phyloP scores from a whole-genome alignment of 2,113 vertebrate species.

The Marmota flaviventris region DNA sequence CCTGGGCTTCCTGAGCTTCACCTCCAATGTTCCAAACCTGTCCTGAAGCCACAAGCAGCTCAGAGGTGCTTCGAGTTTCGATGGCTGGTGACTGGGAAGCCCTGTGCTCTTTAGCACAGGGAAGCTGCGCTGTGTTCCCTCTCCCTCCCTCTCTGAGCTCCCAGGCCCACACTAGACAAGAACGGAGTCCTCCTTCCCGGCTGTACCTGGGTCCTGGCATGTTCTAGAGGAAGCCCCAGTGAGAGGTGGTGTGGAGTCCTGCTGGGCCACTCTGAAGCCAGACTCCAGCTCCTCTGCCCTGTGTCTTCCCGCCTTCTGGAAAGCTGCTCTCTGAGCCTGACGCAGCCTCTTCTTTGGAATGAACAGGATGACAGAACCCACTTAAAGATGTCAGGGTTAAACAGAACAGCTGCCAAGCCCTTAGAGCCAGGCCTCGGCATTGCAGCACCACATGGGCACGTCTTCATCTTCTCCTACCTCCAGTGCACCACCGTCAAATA shows the following conservation, averaged over 20 bases:
- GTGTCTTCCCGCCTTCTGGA: neutral
- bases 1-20: neutral
- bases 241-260: fast-evolving
- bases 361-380: neutral
- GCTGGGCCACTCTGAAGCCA: neutral
- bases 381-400: neutral
- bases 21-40: neutral
- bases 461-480: neutral
- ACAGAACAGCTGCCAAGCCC: neutral
- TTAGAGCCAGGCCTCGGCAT: too few relatives aligned
- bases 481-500: neutral
- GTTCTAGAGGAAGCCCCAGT: neutral
- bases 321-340: neutral
- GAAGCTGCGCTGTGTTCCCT: neutral
- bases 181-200: neutral
- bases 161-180: neutral
- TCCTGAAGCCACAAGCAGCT: neutral
- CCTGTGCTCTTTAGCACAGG: neutral
- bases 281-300: neutral
- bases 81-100: neutral
- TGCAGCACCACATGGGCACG: fast-evolving
- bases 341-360: neutral
- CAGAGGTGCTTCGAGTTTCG: too few relatives aligned
- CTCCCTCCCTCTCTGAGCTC: neutral
- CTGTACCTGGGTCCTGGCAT: neutral